Evolutionary conservation across 2,113 vertebrate species (phyloP), one percentile per base, ranked within the genome.

Genomic region (Lagenorhynchus albirostris): DNA sequence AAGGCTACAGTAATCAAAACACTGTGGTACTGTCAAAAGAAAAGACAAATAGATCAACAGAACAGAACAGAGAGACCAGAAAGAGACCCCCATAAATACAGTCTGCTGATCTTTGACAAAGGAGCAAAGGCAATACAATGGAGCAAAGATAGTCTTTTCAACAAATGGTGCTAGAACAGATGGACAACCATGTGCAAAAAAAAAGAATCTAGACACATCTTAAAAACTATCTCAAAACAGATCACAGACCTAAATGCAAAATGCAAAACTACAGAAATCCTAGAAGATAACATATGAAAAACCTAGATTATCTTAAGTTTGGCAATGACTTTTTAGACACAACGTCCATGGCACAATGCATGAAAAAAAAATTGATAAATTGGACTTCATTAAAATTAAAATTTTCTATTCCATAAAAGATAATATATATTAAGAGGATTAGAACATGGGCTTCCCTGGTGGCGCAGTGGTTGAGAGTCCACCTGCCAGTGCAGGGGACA

Each of bases 21-120:
- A 31, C 15, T 1, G 8, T 0, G 36, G 36, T 17, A 10, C 8
- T 11, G 55, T 7, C 36, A 4, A 20, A 41, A 36, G 55, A 7
- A 11, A 26, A 82, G 55, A 60, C 55, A 12, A 1, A 26, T 5
- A 82, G 80, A 7, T 11, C 55, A 41, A 0, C 0, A 25, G 36
- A 10, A 4, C 0, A 41, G 36, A 31, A 1, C 0, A 41, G 8
- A 62, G 79, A 38, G 55, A 8, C 80, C 25, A 41, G n/a, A 11
- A 12, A 62, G 36, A 62, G 36, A 38, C 15, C 36, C 77, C 8
- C 15, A 5, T 12, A 4, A 31, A 29, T 38, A 20, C 6, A 41
- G 55, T 11, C n/a, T 23, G 36, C 36, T 7, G 55, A 7, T 4
- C 10, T 31, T 0, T 31, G 25, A 62, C 55, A 41, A 2, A 31